Conservation (phyloP, 1,140 invertebrate species). For the Drosophila ananassae region DNA sequence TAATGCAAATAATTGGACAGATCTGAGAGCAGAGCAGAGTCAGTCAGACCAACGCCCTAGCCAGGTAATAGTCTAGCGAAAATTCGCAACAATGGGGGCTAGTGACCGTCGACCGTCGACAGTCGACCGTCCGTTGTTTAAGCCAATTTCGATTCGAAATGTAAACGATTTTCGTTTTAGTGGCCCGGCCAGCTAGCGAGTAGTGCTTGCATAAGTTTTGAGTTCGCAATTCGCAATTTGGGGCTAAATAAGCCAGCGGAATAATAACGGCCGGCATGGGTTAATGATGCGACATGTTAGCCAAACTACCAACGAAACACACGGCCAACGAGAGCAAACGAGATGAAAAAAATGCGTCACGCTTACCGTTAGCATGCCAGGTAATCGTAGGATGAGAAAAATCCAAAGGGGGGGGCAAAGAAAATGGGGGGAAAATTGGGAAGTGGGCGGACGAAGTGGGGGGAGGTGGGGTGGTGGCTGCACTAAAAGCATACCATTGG, state of each 20-base stretch:
- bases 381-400: constrained; percentile 3
- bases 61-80: constrained; percentile 7
- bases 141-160: constrained; percentile 73
- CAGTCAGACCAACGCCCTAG: constrained; percentile 64
- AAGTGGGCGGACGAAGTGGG: constrained; percentile 3
- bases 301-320: constrained; percentile 17
- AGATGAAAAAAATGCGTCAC: constrained; percentile 68
- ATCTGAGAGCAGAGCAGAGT: constrained; percentile 21
- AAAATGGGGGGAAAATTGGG: constrained; percentile 16
- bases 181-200: not conserved
- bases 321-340: constrained; percentile 19
- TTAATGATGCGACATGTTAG: constrained; percentile 77
- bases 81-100: constrained; percentile 51
- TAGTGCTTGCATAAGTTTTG: constrained; percentile 55
- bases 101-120: constrained; percentile 37
- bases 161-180: constrained; percentile 58
- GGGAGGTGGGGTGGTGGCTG: constrained; percentile 4
- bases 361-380: constrained; percentile 74
- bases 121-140: constrained; percentile 19
- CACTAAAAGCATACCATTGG: constrained; percentile 11
- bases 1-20: constrained; percentile 74
- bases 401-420: not conserved
- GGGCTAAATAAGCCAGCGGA: constrained; percentile 57
- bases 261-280: constrained; percentile 67
- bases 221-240: constrained; percentile 39